Percentiles rank a stretch among this genome's conserved stretches.
Evolutionary conservation across 2,113 vertebrate genomes (phyloP).

Genomic region (Cryptoleucopteryx plumbea): DNA sequence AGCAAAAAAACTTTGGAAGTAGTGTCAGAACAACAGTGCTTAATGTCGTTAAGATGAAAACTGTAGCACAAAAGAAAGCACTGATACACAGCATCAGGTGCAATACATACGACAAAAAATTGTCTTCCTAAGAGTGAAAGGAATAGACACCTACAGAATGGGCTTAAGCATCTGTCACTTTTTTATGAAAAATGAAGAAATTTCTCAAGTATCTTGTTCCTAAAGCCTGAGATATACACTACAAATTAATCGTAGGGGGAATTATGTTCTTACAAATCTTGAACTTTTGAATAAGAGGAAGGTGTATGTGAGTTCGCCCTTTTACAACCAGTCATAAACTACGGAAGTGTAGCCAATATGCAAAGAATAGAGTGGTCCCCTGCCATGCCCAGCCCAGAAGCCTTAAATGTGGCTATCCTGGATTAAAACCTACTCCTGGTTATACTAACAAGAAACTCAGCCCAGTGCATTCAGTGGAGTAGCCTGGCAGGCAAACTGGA

Average conservation of each 20-base stretch:
- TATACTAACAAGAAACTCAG: neutral
- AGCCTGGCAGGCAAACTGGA: neutral
- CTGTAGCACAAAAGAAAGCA: neutral
- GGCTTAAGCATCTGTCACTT: neutral
- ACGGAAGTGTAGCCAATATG: fast-evolving
- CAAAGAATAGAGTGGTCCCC: too few relatives aligned
- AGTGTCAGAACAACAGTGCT: neutral
- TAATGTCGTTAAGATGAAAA: neutral
- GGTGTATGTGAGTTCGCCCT: neutral
- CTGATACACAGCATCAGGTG: neutral
- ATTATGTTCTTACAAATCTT: neutral
- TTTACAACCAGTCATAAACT: neutral
- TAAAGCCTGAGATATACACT: neutral
- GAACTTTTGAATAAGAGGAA: neutral
- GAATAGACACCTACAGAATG: neutral
- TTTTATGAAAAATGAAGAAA: neutral
- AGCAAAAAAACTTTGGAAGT: neutral
- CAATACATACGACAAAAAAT: neutral
- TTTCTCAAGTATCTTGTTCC: neutral
- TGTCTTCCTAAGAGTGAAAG: neutral
- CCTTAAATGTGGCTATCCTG: neutral
- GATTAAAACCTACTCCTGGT: neutral
- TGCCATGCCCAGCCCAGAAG: neutral
- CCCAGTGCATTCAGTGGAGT: neutral
- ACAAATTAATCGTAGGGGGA: neutral